Base-by-base conservation (phyloP, 2,888 invertebrate species). In the Cephus spinipes region DNA sequence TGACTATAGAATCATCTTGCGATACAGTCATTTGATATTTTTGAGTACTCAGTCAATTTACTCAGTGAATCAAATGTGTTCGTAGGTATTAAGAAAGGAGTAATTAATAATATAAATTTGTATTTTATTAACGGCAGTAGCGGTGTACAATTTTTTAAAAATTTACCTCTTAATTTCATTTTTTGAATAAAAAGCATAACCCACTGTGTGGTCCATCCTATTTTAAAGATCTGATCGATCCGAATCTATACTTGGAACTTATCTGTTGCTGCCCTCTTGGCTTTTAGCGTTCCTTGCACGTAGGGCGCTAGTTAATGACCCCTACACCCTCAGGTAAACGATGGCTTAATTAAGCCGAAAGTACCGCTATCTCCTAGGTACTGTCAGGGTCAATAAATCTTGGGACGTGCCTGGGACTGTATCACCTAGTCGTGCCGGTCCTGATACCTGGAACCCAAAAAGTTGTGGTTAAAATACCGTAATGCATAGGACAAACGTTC, bases 191-290 rank as follows among this genome's bases (percentile, higher is more conserved):
- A 68, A 32, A 12, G 30, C 11, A 9, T 35, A 77, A 34, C 35
- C 68, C 75, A 23, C 15, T 69, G 78, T 78, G 75, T 78, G 78
- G 78, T 78, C 78, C 35, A 23, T 12, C 3, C 12, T 68, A 9
- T 9, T 55, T 9, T 33, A n/a, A 36, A 15, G 36, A n/a, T 23
- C 74, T 30, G 23, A 30, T 36, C 30, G 35, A 74, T 74, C 15
- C 1, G 30, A 74, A 74, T 74, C 35, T 30, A 33, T 30, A 55
- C 55, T 23, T 55, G 15, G 55, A 55, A 15, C 15, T 23, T 55
- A 55, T 23, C 23, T 23, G 55, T 9, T 55, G 55, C 55, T 55
- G 55, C 6, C 23, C 15, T 55, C 23, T 55, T 55, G 23, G 55
- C 9, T 55, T 9, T 55, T 15, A 55, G 55, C 9, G 55, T 55